These are phyloP conservation scores for Pseudolaguvia tuberculata DNA, from an alignment of 2,113 vertebrate genomes.

Conservation along the genomic window DNA sequence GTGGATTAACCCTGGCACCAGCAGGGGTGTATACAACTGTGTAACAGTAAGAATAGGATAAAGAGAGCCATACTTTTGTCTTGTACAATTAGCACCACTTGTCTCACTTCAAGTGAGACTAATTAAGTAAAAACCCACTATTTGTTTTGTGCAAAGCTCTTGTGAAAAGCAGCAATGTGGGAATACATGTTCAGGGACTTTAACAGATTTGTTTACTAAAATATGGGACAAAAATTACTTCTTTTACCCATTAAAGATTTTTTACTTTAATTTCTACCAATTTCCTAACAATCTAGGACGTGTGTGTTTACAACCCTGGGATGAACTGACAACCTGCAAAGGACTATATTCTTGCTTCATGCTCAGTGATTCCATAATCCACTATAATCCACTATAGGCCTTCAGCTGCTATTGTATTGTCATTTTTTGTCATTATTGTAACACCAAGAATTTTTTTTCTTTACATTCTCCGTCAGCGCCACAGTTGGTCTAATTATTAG, in stretches of 20 bases:
- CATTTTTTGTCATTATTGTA: background rate
- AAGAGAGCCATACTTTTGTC: constrained; percentile 47
- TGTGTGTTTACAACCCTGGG: background rate
- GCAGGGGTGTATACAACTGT: constrained; percentile 48
- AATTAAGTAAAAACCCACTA: constrained; percentile 27
- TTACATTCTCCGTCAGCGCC: background rate
- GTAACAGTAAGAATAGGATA: constrained; percentile 26
- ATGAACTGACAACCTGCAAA: background rate
- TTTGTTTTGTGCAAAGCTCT: constrained; percentile 25
- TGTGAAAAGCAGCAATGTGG: background rate
- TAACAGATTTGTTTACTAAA: background rate
- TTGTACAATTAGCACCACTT: constrained; percentile 50
- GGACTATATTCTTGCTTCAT: background rate
- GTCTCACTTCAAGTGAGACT: constrained; percentile 51
- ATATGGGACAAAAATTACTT: background rate
- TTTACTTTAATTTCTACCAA: too few relatives aligned
- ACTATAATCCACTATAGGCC: background rate
- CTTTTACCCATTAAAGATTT: background rate
- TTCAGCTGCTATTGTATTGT: background rate
- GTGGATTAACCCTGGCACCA: constrained; percentile 18
- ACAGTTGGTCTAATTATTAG: background rate
- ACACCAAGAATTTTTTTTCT: background rate
- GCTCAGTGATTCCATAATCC: background rate
- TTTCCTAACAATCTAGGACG: background rate
- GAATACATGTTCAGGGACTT: constrained; percentile 8